A percentile compares a stretch with the other conserved stretches of the same genome.
These are phyloP conservation scores for Scleropages formosus DNA, from an alignment of 2,797 vertebrate species.

Conservation along the genomic window DNA sequence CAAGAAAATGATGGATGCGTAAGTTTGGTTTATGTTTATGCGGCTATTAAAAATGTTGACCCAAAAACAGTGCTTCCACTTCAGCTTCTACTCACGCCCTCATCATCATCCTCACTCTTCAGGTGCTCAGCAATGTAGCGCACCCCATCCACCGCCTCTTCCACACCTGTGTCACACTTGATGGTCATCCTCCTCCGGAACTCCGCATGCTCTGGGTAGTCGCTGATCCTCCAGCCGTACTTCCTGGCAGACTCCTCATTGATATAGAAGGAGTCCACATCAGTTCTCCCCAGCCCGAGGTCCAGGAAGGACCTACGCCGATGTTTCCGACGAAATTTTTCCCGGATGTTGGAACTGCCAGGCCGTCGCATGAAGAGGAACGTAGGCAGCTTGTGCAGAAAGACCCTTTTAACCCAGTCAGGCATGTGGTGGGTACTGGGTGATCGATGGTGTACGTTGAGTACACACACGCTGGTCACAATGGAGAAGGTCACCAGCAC, in stretches of 20 bases:
- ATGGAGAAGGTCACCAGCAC: conserved; percentile 76
- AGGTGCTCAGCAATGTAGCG: conserved; percentile 72
- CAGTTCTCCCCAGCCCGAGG: conserved; percentile 48
- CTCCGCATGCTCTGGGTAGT: conserved; percentile 61
- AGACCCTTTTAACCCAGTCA: conserved; percentile 70
- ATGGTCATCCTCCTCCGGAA: conserved; percentile 51
- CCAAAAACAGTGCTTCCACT: neutral
- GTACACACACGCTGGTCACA: conserved; percentile 70
- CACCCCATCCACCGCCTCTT: conserved; percentile 73
- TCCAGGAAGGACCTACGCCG: conserved; percentile 49
- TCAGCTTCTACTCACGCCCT: conserved; percentile 62
- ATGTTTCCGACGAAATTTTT: conserved; percentile 58
- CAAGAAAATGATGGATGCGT: too few relatives aligned
- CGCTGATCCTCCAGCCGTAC: conserved; percentile 60
- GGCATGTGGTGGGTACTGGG: conserved; percentile 78
- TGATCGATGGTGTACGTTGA: conserved; percentile 77
- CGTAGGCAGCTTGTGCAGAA: conserved; percentile 65
- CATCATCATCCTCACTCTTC: conserved; percentile 72
- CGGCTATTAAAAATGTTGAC: neutral
- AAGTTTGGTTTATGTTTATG: too few relatives aligned
- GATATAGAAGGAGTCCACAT: conserved; percentile 57
- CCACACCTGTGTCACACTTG: conserved; percentile 62
- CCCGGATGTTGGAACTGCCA: conserved; percentile 54
- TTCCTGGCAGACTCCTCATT: conserved; percentile 59
- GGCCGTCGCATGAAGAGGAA: conserved; percentile 73